phyloP scores from a whole-genome alignment of 1,140 invertebrate genomes.

The Dermatophagoides farinae region DNA sequence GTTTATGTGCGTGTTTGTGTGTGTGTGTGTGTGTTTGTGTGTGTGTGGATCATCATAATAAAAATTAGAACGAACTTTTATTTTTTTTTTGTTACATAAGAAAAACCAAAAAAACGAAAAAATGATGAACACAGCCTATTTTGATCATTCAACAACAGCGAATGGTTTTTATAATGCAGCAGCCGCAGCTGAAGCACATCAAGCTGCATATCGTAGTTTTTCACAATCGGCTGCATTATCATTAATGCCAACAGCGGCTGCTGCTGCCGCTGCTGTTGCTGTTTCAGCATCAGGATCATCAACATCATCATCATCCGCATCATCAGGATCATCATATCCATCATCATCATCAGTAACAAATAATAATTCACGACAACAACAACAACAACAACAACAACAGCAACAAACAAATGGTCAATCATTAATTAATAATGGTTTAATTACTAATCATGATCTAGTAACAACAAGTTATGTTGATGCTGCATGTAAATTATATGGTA shows the following conservation, averaged over 20 bases:
- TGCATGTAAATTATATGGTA: constrained; percentile 51
- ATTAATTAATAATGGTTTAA: no score
- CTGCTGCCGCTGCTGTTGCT: not conserved
- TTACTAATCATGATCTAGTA: not conserved
- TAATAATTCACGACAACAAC: not conserved
- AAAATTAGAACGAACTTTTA: no score
- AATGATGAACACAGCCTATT: constrained; percentile 15
- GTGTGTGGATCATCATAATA: no score
- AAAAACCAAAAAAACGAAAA: not conserved
- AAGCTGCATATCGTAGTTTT: constrained; percentile 14
- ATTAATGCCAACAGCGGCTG: constrained; percentile 1
- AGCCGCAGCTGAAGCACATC: constrained; percentile 8
- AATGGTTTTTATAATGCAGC: constrained; percentile 13
- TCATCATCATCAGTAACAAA: not conserved
- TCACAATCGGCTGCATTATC: constrained; percentile 8
- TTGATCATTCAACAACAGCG: constrained; percentile 6
- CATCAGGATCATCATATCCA: not conserved
- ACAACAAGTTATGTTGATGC: constrained; percentile 14
- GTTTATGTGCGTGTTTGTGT: no score
- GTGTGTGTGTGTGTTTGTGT: no score
- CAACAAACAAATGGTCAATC: not conserved
- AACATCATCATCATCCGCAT: not conserved
- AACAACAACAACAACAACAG: not conserved
- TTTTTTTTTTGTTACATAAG: no score
- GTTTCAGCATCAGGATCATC: not conserved